A percentile compares a stretch with the other conserved stretches of the same genome.
Conservation (phyloP, 1,140 invertebrate genomes). For the Tetramorium parvispinum region DNA sequence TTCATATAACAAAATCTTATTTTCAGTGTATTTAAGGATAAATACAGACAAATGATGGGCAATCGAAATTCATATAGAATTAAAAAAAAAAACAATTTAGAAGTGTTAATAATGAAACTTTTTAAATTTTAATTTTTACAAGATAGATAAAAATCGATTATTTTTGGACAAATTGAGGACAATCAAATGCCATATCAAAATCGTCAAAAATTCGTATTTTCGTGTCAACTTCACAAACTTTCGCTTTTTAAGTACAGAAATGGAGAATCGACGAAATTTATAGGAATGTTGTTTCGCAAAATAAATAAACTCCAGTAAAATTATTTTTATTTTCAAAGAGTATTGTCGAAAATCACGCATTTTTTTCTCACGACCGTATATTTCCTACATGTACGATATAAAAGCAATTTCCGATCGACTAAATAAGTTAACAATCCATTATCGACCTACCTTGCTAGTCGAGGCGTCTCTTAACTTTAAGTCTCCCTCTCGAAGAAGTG, state of each 20-base stretch:
- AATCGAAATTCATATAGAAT: too few relatives aligned
- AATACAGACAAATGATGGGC: too few relatives aligned
- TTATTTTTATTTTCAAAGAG: background rate
- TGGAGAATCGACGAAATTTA: background rate
- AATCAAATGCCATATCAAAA: too few relatives aligned
- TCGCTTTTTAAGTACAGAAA: background rate
- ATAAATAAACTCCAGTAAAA: background rate
- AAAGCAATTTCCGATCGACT: background rate
- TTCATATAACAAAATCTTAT: too few relatives aligned
- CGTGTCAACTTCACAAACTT: too few relatives aligned
- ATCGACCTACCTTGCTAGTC: conserved; percentile 88
- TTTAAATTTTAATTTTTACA: too few relatives aligned
- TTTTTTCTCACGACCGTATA: background rate
- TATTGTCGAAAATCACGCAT: background rate
- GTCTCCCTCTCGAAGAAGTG: conserved; percentile 94
- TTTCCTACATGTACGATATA: background rate
- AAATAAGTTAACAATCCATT: background rate
- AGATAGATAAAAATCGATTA: too few relatives aligned
- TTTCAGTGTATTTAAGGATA: too few relatives aligned
- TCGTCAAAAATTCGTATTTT: too few relatives aligned
- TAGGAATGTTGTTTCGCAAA: background rate
- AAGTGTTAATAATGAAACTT: too few relatives aligned
- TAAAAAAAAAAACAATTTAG: too few relatives aligned
- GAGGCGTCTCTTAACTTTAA: conserved; percentile 93
- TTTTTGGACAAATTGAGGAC: too few relatives aligned